Conservation (phyloP, 37 sponge, comb jelly and placozoan genomes). For the Haliclona indistincta region DNA sequence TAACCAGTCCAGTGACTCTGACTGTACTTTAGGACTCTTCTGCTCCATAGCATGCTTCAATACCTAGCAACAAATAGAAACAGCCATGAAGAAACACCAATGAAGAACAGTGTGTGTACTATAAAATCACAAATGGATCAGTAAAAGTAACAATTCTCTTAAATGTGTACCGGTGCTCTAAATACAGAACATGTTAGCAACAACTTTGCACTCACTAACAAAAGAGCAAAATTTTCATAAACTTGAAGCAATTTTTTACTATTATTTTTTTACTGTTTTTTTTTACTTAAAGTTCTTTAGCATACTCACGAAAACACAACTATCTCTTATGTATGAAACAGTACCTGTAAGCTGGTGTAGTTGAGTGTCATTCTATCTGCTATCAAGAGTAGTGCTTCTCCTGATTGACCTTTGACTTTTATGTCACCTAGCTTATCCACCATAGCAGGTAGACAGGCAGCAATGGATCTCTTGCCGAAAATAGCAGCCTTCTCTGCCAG, state of each 20-base stretch:
- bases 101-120: conserved; percentile 5
- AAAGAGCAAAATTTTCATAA: too few species aligned
- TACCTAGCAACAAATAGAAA: conserved; percentile 24
- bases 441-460: conserved; percentile 62
- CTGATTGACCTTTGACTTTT: conserved; percentile 60
- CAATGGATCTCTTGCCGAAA: conserved; percentile 74
- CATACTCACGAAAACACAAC: not conserved
- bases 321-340: not conserved
- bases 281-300: too few species aligned
- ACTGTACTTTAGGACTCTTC: conserved; percentile 94
- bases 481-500: conserved; percentile 59
- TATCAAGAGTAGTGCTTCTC: conserved; percentile 61
- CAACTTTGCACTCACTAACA: too few species aligned
- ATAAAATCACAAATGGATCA: not conserved
- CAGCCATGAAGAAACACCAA: not conserved
- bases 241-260: too few species aligned
- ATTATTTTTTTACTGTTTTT: too few species aligned
- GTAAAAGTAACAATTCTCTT: not conserved
- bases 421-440: conserved; percentile 89
- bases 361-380: conserved; percentile 66
- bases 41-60: conserved; percentile 76
- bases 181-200: too few species aligned
- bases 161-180: too few species aligned
- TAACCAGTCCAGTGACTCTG: conserved; percentile 83
- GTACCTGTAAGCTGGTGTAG: conserved; percentile 56